Evolutionary conservation across 2,888 invertebrate species (phyloP), one percentile per base, ranked within the genome.

Genomic region (Galerucella nymphaeae): DNA sequence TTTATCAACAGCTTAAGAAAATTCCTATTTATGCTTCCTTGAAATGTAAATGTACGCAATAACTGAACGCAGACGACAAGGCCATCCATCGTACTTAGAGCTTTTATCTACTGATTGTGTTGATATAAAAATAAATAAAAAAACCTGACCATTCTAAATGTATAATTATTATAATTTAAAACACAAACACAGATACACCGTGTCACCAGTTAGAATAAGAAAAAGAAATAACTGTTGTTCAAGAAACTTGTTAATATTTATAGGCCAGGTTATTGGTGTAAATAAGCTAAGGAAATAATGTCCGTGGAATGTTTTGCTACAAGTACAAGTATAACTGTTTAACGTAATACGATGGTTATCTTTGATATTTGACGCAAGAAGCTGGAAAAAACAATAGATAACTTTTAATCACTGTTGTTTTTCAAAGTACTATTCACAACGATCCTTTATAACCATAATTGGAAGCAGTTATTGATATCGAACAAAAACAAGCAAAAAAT

Each of bases 111-210:
- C 16, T 10, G 3, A 53, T 18, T 53, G 53, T 18, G 18, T 53
- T 53, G 10, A 16, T 53, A 18, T 16, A 53, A 48, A 6, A 18
- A 10, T 16, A 9, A 50, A n/a, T n/a, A n/a, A 8, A 53, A 53
- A 53, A 53, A 53, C 53, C 53, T 53, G 53, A 53, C 53, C 53
- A 53, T 53, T 53, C 53, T 53, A 53, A 53, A 18, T 53, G 16
- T 53, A 5, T 53, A 5, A 9, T 50, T 53, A 53, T 53, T 53
- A 53, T 53, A 53, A 53, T 53, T 53, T 53, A 10, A 18, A 16
- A 18, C 53, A 53, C 53, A 53, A 6, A 50, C 50, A 50, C 8
- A 50, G 14, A 45, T 45, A 53, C 53, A 53, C 16, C 53, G 18
- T 53, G 18, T 53, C 53, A 53, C 18, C 53, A 18, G 53, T 53